These are phyloP conservation scores for Pseudotriccus pelzelni DNA, from an alignment of 2,797 vertebrate genomes.

Conservation along the genomic window DNA sequence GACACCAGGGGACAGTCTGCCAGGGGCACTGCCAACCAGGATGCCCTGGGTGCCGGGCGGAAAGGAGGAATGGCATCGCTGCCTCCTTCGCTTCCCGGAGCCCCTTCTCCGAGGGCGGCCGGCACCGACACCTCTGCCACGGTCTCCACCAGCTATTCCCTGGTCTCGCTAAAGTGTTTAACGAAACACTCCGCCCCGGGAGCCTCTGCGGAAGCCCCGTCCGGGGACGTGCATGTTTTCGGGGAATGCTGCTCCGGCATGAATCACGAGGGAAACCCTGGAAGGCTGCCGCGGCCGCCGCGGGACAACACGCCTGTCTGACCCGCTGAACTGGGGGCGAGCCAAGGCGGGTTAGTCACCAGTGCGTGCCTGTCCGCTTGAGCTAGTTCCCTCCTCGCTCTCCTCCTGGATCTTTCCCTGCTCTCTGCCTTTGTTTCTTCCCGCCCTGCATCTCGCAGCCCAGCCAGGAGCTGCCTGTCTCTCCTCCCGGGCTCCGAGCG, in stretches of 20 bases:
- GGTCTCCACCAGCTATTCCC: neutral
- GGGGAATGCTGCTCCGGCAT: neutral
- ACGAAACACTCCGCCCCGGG: neutral
- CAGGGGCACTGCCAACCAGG: too few species aligned
- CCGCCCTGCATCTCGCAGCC: neutral
- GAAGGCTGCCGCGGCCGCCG: neutral
- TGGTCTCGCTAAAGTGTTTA: neutral
- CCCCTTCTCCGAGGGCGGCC: neutral
- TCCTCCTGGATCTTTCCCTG: neutral
- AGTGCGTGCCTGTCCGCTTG: neutral
- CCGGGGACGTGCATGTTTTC: neutral
- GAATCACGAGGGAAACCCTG: slow-evolving; percentile 7
- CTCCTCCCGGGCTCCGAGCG: neutral
- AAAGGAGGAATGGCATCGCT: neutral
- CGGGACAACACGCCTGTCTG: neutral
- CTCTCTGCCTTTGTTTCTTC: neutral
- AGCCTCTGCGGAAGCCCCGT: neutral
- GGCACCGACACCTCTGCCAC: neutral
- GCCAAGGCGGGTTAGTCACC: neutral
- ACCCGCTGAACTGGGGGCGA: neutral
- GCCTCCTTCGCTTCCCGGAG: neutral
- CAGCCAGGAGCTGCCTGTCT: neutral
- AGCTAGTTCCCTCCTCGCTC: neutral
- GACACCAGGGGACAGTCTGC: neutral
- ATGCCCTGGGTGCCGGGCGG: too few species aligned